Evolutionary conservation across 53 echinoderm and acorn worm genomes (phyloP).

Genomic region (Holothuria leucospilota): DNA sequence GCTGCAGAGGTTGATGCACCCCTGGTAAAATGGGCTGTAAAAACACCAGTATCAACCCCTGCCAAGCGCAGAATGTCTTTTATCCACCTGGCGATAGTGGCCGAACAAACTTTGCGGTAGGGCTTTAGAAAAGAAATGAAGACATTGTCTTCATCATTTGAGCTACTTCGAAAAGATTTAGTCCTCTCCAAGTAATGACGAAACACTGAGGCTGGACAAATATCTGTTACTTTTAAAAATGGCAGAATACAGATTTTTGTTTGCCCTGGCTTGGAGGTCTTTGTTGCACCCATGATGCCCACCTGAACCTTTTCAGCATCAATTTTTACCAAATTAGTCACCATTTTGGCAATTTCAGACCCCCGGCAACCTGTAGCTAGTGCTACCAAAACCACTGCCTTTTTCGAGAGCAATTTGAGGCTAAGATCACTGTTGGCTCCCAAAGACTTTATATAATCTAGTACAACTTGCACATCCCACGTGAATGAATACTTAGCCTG

Average conservation of each 20-base stretch:
- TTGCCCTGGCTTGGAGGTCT: conserved; percentile 23
- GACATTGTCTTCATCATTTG: background rate
- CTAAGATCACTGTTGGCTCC: background rate
- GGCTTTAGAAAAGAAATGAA: background rate
- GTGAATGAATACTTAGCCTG: conserved; percentile 18
- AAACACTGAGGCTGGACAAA: background rate
- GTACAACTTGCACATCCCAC: background rate
- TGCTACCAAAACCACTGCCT: background rate
- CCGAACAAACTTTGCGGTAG: too few relatives aligned
- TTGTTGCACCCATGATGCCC: background rate
- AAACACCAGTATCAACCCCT: too few relatives aligned
- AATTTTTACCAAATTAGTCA: too few relatives aligned
- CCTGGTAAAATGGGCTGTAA: too few relatives aligned
- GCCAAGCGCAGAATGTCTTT: too few relatives aligned
- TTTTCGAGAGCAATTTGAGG: background rate
- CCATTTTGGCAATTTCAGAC: conserved; percentile 12
- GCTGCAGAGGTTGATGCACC: conserved; percentile 34
- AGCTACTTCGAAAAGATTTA: background rate
- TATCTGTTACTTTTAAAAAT: background rate
- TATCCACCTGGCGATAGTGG: too few relatives aligned
- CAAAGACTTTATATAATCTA: background rate
- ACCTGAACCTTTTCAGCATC: background rate
- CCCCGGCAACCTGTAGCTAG: conserved; percentile 13
- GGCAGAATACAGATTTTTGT: background rate
- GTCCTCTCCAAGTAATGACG: background rate